These are phyloP conservation scores for Exephanes ischioxanthus DNA, from an alignment of 2,888 invertebrate genomes.

Conservation along the genomic window DNA sequence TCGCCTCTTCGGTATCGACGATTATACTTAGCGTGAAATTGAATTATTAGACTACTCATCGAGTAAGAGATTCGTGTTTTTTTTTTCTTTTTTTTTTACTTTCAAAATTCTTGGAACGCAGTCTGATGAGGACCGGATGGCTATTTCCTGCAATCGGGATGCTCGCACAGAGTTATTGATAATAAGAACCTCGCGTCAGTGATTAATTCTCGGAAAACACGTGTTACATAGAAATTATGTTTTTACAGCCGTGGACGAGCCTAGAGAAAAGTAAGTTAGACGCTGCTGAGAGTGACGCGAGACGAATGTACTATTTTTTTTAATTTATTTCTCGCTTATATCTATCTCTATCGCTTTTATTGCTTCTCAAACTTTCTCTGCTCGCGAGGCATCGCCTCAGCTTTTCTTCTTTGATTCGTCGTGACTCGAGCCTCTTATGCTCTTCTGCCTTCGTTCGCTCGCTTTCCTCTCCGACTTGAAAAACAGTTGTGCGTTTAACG, in stretches of 20 bases:
- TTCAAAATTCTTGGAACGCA: background rate
- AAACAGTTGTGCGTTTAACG: constrained; percentile 12
- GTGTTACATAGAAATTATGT: constrained; percentile 75
- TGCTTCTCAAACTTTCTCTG: constrained; percentile 29
- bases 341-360: constrained; percentile 1
- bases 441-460: constrained; percentile 49
- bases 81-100: constrained; percentile 7
- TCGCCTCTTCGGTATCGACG: background rate
- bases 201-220: constrained; percentile 51
- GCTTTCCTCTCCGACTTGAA: constrained; percentile 29
- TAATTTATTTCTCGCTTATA: constrained; percentile 10
- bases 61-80: constrained; percentile 21
- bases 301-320: constrained; percentile 54
- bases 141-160: background rate
- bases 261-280: constrained; percentile 95
- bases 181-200: constrained; percentile 22
- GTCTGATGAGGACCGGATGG: constrained; percentile 30
- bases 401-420: constrained; percentile 62
- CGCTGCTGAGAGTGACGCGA: constrained; percentile 66
- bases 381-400: constrained; percentile 40
- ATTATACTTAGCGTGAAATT: constrained; percentile 36
- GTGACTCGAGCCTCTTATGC: constrained; percentile 48
- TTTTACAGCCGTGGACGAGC: constrained; percentile 97
- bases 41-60: constrained; percentile 9
- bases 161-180: background rate